phyloP scores from a whole-genome alignment of 2,113 vertebrate genomes.

The Nibea coibor region DNA sequence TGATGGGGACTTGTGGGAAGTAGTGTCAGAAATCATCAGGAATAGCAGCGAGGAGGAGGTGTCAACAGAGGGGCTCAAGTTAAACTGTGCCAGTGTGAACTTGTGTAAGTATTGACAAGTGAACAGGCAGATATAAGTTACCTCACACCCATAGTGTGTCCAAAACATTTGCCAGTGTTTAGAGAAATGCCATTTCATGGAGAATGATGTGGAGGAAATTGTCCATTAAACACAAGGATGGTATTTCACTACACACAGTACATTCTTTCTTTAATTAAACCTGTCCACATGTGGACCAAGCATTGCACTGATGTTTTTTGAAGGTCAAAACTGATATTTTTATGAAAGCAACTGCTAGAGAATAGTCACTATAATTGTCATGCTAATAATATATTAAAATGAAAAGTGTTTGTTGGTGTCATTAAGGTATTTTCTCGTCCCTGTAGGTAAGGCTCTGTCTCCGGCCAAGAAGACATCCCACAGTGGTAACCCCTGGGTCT shows the following conservation, averaged over 20 bases:
- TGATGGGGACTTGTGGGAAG: background rate
- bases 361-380: background rate
- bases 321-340: constrained; percentile 17
- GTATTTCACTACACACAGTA: background rate
- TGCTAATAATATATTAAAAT: background rate
- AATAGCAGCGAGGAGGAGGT: constrained; percentile 15
- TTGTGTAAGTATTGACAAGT: background rate
- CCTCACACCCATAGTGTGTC: background rate
- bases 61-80: constrained; percentile 5
- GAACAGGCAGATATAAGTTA: background rate
- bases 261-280: constrained; percentile 9
- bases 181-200: constrained; percentile 2
- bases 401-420: background rate
- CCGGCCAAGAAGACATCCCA: constrained; percentile 88
- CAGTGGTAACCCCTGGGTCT: constrained; percentile 90
- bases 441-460: constrained; percentile 83
- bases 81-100: background rate
- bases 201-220: background rate
- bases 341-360: background rate
- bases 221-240: background rate
- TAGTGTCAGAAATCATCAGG: constrained; percentile 4
- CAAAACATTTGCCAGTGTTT: background rate
- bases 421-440: constrained; percentile 8
- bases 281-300: background rate
- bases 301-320: constrained; percentile 1